A percentile compares a stretch with the other conserved stretches of the same genome.
These are phyloP conservation scores for Netelia fuscicornis DNA, from an alignment of 2,888 invertebrate genomes.

Conservation along the genomic window DNA sequence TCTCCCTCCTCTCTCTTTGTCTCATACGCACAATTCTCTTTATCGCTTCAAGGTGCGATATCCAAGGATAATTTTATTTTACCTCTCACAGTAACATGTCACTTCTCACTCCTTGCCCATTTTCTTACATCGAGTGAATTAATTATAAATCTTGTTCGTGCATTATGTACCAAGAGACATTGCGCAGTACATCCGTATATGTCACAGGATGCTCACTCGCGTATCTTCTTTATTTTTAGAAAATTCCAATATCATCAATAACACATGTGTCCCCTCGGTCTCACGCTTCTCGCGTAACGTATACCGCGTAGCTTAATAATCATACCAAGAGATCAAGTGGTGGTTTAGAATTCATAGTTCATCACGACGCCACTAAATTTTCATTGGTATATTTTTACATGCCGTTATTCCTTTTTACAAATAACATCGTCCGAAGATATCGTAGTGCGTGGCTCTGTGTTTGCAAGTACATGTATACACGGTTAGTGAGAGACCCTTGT, in stretches of 20 bases:
- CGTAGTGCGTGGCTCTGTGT: constrained; percentile 18
- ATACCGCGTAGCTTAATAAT: too few relatives aligned
- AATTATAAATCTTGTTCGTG: too few relatives aligned
- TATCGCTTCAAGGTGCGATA: not conserved
- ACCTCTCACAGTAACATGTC: not conserved
- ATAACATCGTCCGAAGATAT: too few relatives aligned
- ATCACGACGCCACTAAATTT: not conserved
- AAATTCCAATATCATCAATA: too few relatives aligned
- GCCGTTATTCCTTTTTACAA: not conserved
- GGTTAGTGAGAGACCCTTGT: not conserved
- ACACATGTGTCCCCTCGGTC: too few relatives aligned
- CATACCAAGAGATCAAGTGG: too few relatives aligned
- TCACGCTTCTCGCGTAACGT: too few relatives aligned
- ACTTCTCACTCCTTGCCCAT: too few relatives aligned
- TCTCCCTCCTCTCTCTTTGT: not conserved
- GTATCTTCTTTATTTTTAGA: not conserved
- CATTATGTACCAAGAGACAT: too few relatives aligned
- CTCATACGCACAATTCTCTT: constrained; percentile 6
- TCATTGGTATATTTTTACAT: not conserved
- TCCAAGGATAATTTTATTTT: not conserved
- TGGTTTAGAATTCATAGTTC: not conserved
- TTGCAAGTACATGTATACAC: constrained; percentile 17
- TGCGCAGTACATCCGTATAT: too few relatives aligned
- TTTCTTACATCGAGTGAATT: too few relatives aligned
- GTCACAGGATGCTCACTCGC: not conserved